Conservation (phyloP, 2,888 invertebrate genomes). For the Barypeithes pellucidus region DNA sequence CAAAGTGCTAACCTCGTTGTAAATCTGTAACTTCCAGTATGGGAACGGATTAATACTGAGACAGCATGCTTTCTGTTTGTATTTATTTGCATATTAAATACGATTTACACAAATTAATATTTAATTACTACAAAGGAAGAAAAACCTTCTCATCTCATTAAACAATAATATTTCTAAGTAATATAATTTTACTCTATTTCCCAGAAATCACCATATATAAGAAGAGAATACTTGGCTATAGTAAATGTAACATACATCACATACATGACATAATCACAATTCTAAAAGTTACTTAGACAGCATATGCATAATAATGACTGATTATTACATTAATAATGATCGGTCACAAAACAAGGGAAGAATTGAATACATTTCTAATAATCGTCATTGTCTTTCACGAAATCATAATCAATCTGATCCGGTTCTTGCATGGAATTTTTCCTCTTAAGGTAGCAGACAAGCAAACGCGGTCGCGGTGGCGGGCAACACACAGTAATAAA, state of each 20-base stretch:
- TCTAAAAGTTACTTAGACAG: background rate
- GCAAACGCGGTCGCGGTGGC: no score
- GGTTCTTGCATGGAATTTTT: conserved; percentile 22
- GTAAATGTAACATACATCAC: background rate
- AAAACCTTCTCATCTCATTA: background rate
- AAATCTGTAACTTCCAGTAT: no score
- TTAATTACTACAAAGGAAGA: no score
- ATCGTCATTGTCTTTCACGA: conserved; percentile 18
- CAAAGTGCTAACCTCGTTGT: no score
- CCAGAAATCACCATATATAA: background rate
- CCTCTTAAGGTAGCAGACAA: conserved; percentile 10
- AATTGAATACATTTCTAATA: conserved; percentile 11
- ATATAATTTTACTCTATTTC: background rate
- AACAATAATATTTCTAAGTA: background rate
- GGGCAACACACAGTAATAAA: no score
- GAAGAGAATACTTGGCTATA: no score
- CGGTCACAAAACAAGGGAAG: background rate
- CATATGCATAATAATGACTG: background rate
- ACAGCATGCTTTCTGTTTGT: no score
- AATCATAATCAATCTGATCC: conserved; percentile 20
- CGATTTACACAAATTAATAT: no score
- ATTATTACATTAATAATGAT: conserved; percentile 6
- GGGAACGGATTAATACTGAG: no score
- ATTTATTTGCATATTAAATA: no score
- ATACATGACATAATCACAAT: background rate